Evolutionary conservation across 30 jellyfish, hydroid and myxozoan genomes (phyloP).

Genomic region (Nemopilema nomurai): DNA sequence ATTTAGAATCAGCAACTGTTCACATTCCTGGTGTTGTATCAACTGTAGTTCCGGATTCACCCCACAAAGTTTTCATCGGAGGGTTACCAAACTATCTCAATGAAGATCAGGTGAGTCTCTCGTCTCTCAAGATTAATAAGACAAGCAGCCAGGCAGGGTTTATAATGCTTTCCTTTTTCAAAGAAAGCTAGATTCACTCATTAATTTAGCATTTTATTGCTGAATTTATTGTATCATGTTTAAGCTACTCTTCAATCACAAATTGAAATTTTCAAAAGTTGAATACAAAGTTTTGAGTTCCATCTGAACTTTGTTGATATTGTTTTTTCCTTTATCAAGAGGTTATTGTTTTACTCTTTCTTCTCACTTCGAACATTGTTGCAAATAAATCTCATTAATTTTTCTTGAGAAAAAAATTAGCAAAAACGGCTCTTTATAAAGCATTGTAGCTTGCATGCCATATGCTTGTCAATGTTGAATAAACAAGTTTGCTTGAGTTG

Average conservation of each 20-base stretch:
- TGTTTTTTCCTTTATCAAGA: too few species aligned
- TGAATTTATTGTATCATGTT: too few species aligned
- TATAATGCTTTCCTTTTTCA: too few species aligned
- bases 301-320: too few species aligned
- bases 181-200: too few species aligned
- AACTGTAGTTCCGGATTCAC: slow-evolving; percentile 95
- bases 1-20: slow-evolving; percentile 81
- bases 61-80: slow-evolving; percentile 94
- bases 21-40: slow-evolving; percentile 98
- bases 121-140: neutral
- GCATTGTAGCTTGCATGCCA: neutral
- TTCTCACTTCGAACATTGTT: too few species aligned
- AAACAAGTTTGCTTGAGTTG: neutral
- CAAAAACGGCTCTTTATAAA: neutral
- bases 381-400: too few species aligned
- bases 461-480: neutral
- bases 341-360: too few species aligned
- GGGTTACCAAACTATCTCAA: slow-evolving; percentile 93
- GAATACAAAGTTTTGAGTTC: too few species aligned
- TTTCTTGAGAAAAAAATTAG: neutral
- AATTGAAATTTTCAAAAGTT: too few species aligned
- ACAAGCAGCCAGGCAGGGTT: neutral
- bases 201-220: too few species aligned
- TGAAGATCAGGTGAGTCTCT: slow-evolving; percentile 90
- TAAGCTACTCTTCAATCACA: too few species aligned